Percentiles rank a stretch among this genome's conserved stretches.
Evolutionary conservation across 1,140 invertebrate genomes (phyloP).

Genomic region (Drosophila sulfurigaster): DNA sequence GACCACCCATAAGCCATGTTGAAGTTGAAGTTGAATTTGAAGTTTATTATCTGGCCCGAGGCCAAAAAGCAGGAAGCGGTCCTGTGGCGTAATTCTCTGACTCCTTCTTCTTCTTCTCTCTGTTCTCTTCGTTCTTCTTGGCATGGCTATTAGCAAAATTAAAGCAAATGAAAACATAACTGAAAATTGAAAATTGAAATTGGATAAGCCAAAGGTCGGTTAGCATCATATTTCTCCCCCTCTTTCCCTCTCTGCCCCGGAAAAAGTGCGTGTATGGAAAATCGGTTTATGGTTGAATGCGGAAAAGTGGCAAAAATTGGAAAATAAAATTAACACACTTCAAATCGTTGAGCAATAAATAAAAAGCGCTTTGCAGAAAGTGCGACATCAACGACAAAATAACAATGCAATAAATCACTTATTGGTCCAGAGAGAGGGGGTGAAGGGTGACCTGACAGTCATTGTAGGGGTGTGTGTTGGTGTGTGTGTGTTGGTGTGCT

Average conservation of each 20-base stretch:
- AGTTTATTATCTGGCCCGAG: conserved; percentile 5
- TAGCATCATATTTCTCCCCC: conserved; percentile 19
- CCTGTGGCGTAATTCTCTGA: not conserved
- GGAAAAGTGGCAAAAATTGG: conserved; percentile 38
- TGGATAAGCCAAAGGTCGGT: conserved; percentile 43
- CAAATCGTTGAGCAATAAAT: conserved; percentile 68
- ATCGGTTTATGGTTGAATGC: conserved; percentile 15
- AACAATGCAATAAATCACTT: conserved; percentile 82
- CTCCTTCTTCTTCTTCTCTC: not conserved
- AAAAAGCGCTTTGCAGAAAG: conserved; percentile 70
- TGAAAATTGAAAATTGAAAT: conserved; percentile 32
- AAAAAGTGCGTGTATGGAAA: conserved; percentile 16
- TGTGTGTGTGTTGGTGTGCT: conserved; percentile 21
- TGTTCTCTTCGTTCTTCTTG: no score
- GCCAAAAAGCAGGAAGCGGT: conserved; percentile 13
- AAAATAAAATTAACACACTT: conserved; percentile 78
- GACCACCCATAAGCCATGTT: conserved; percentile 17
- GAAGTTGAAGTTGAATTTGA: not conserved
- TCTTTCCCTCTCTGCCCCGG: conserved; percentile 11
- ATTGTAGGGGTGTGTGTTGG: conserved; percentile 21
- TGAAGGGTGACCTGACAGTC: not conserved
- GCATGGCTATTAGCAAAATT: conserved; percentile 30
- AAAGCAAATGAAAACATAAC: conserved; percentile 12
- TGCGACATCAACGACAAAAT: conserved; percentile 82
- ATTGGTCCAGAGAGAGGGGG: conserved; percentile 36